A percentile compares a stretch with the other conserved stretches of the same genome.
These are phyloP conservation scores for Psilopogon haemacephalus DNA, from an alignment of 2,113 vertebrate genomes.

Conservation along the genomic window DNA sequence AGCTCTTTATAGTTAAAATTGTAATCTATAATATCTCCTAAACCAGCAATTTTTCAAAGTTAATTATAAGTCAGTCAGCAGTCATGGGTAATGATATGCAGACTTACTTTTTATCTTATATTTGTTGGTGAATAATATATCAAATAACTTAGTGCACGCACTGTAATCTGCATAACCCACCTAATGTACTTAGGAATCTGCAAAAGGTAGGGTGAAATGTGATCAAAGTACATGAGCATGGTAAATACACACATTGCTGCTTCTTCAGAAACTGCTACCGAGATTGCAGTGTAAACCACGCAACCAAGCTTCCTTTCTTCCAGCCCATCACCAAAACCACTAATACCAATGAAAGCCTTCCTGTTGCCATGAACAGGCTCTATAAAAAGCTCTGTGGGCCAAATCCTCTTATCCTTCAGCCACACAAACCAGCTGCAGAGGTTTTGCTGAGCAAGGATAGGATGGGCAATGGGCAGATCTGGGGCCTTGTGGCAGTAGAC, in stretches of 20 bases:
- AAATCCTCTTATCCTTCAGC: not conserved
- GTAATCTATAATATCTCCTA: conserved; percentile 46
- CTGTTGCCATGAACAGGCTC: not conserved
- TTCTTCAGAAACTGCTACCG: not conserved
- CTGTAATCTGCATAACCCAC: conserved; percentile 26
- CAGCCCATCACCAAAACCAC: not conserved
- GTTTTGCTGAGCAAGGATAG: not conserved
- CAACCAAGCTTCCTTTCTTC: not conserved
- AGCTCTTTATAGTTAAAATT: conserved; percentile 52
- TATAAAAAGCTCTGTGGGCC: not conserved
- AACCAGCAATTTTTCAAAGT: conserved; percentile 63
- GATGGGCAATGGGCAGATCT: rapidly evolving
- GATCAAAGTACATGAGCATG: not conserved
- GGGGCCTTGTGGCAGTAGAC: rapidly evolving
- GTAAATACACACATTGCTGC: not conserved
- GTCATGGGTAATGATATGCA: conserved; percentile 46
- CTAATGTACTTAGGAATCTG: not conserved
- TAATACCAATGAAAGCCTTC: not conserved
- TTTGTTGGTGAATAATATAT: conserved; percentile 49
- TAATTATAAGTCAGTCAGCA: conserved; percentile 66
- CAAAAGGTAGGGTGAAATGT: conserved; percentile 10
- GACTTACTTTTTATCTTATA: conserved; percentile 44
- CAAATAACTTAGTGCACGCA: not conserved
- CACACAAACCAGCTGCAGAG: not conserved
- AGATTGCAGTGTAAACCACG: not conserved